Percentiles rank a stretch among this genome's conserved stretches.
phyloP scores from a whole-genome alignment of 2,888 invertebrate species.

The Esperia sulphurella region DNA sequence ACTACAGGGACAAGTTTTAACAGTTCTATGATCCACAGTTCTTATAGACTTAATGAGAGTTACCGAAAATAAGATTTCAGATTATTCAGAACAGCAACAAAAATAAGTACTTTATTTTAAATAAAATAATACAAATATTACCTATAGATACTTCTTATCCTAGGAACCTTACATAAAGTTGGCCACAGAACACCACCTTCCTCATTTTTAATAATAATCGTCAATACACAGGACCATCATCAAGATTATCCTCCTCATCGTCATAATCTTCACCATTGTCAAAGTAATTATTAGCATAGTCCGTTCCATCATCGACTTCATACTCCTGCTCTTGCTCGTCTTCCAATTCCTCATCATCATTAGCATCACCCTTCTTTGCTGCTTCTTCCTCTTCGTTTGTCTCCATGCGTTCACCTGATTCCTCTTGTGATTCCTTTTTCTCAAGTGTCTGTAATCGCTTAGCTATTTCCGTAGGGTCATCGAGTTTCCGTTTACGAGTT shows the following conservation, averaged over 20 bases:
- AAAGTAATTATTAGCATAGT: slow-evolving; percentile 92
- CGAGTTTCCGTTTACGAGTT: slow-evolving; percentile 55
- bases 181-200: too few relatives aligned
- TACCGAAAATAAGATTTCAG: too few relatives aligned
- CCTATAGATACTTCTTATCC: too few relatives aligned
- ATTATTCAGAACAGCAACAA: too few relatives aligned
- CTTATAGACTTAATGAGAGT: too few relatives aligned
- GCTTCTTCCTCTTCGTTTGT: slow-evolving; percentile 60
- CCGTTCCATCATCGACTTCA: slow-evolving; percentile 93
- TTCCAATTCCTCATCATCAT: slow-evolving; percentile 78
- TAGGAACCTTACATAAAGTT: too few relatives aligned
- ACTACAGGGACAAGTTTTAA: too few relatives aligned
- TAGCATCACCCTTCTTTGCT: slow-evolving; percentile 74
- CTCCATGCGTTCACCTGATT: slow-evolving; percentile 64
- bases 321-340: slow-evolving; percentile 87
- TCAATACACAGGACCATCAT: slow-evolving; percentile 90
- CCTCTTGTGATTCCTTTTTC: slow-evolving; percentile 79
- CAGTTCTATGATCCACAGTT: too few relatives aligned
- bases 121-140: too few relatives aligned
- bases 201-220: not conserved
- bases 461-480: slow-evolving; percentile 55
- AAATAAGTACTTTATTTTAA: too few relatives aligned
- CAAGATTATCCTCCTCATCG: slow-evolving; percentile 91
- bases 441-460: slow-evolving; percentile 82
- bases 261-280: slow-evolving; percentile 93